These are phyloP conservation scores for Penaeus indicus DNA, from an alignment of 1,140 invertebrate species.

Conservation along the genomic window DNA sequence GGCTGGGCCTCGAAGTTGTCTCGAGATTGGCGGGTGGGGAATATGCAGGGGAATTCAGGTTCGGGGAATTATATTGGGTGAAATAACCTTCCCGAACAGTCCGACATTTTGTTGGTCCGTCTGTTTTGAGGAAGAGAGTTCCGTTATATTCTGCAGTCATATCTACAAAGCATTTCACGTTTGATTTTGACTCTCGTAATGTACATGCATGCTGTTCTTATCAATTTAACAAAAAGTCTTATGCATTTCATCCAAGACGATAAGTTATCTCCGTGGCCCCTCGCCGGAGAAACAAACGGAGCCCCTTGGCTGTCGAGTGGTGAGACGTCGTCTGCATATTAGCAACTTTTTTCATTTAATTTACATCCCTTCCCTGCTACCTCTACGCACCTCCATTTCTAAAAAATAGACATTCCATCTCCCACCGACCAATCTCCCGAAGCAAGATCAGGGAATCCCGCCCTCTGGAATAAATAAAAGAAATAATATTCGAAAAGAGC, in stretches of 20 bases:
- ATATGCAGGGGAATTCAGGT: neutral
- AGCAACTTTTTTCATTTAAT: conserved; percentile 63
- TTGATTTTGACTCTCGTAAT: too few species aligned
- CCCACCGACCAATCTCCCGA: too few species aligned
- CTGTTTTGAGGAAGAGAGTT: conserved; percentile 43
- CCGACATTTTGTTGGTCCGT: conserved; percentile 62
- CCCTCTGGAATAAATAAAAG: too few species aligned
- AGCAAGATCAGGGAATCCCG: too few species aligned
- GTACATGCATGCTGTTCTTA: too few species aligned
- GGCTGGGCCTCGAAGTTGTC: too few species aligned
- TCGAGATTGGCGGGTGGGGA: neutral
- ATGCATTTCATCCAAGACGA: too few species aligned
- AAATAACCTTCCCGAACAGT: conserved; percentile 56
- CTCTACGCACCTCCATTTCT: too few species aligned
- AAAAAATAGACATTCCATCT: too few species aligned
- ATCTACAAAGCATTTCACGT: neutral
- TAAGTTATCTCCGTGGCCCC: neutral
- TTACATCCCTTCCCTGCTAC: neutral
- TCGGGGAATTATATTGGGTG: conserved; percentile 50
- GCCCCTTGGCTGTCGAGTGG: conserved; percentile 38
- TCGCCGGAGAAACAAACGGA: conserved; percentile 49
- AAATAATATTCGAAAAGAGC: conserved; percentile 51
- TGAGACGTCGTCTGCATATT: conserved; percentile 63
- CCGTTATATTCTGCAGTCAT: conserved; percentile 42
- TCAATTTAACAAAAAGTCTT: too few species aligned